phyloP scores from a whole-genome alignment of 2,113 vertebrate species.

The Arenaria interpres region DNA sequence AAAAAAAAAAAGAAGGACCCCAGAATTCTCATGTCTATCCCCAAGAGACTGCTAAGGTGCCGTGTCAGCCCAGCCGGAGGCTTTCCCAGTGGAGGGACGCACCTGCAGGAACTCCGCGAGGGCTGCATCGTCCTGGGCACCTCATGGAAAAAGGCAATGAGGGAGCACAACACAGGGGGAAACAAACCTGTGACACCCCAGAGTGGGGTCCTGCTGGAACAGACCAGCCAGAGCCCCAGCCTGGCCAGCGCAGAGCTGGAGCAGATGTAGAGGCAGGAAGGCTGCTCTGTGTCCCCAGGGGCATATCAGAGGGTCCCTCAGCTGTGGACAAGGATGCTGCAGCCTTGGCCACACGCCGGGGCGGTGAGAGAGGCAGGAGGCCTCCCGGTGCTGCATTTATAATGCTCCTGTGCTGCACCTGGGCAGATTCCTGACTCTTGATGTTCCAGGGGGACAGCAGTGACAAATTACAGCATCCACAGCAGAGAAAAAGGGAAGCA shows the following conservation, averaged over 20 bases:
- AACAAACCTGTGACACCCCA: background rate
- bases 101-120: no score
- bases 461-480: slow-evolving; percentile 31
- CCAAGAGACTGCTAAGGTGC: no score
- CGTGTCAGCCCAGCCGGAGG: background rate
- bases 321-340: background rate
- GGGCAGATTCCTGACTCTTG: background rate
- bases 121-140: no score
- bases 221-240: background rate
- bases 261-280: no score
- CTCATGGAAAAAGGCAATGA: no score
- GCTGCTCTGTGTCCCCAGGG: background rate
- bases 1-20: no score
- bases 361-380: background rate
- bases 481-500: background rate
- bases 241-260: background rate
- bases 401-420: background rate
- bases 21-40: background rate
- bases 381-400: background rate
- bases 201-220: background rate
- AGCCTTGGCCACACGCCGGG: accelerated
- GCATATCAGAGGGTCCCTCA: background rate
- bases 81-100: background rate
- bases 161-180: no score
- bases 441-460: background rate